phyloP scores from a whole-genome alignment of 64 coral and sea anemone genomes.

The Stylophora pistillata region DNA sequence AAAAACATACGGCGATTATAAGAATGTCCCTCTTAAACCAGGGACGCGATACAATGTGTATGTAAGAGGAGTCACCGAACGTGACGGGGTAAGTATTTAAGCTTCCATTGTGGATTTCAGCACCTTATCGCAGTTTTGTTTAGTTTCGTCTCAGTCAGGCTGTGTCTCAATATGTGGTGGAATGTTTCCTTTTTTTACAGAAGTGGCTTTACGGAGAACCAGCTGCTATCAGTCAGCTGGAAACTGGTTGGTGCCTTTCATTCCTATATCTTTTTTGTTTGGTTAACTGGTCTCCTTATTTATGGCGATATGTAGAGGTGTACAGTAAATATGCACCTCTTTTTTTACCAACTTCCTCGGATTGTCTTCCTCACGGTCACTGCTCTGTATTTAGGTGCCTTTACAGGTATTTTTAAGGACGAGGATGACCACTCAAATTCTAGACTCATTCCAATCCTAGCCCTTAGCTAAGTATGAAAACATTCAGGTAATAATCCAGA shows the following conservation, averaged over 20 bases:
- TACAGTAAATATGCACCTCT: too few relatives aligned
- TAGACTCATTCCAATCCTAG: too few relatives aligned
- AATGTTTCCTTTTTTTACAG: neutral
- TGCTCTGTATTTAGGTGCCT: too few relatives aligned
- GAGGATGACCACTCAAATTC: too few relatives aligned
- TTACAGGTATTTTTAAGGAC: too few relatives aligned
- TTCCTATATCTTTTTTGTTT: neutral
- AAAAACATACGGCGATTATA: constrained; percentile 21
- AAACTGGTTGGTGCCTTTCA: constrained; percentile 5
- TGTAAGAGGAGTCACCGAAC: constrained; percentile 51
- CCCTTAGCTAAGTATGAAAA: too few relatives aligned
- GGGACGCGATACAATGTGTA: constrained; percentile 36
- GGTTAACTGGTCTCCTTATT: neutral
- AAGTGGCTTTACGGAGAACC: constrained; percentile 48
- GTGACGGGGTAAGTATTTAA: constrained; percentile 38
- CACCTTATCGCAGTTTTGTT: neutral
- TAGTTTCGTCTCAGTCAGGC: neutral
- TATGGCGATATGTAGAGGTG: too few relatives aligned
- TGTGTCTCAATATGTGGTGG: neutral
- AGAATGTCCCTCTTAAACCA: constrained; percentile 57
- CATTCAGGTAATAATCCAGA: neutral
- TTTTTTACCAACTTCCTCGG: too few relatives aligned
- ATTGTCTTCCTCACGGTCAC: too few relatives aligned
- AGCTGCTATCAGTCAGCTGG: constrained; percentile 11
- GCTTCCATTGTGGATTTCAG: neutral